These are phyloP conservation scores for Thamnophis elegans DNA, from an alignment of 2,797 vertebrate genomes.

Conservation along the genomic window DNA sequence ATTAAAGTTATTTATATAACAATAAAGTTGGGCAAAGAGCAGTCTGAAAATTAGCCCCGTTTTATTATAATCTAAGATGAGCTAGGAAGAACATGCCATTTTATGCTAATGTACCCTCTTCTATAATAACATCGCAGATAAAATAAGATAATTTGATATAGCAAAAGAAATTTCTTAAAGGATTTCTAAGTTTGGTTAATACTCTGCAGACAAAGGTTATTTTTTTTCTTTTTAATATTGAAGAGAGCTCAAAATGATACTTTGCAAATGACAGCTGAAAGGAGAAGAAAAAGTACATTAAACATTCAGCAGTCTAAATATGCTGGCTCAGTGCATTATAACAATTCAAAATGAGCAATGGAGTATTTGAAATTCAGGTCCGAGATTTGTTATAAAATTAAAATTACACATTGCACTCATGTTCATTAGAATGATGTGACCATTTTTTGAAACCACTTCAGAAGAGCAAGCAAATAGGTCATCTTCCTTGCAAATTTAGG, in stretches of 20 bases:
- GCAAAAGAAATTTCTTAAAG: background rate
- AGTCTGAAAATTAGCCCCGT: background rate
- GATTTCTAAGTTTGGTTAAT: background rate
- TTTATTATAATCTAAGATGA: accelerated
- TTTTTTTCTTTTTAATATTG: background rate
- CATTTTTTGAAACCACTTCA: background rate
- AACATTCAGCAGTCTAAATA: background rate
- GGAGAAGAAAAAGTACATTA: background rate
- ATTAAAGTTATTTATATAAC: background rate
- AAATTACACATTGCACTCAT: background rate
- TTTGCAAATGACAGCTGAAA: background rate
- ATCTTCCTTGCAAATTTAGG: background rate
- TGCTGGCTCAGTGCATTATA: background rate
- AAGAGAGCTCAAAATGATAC: background rate
- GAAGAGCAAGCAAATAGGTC: background rate
- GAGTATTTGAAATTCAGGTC: background rate
- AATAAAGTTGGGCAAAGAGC: background rate
- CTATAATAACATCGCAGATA: background rate
- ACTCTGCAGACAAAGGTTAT: background rate
- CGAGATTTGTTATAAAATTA: background rate
- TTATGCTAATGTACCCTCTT: background rate
- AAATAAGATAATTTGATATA: background rate
- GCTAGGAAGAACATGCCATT: background rate
- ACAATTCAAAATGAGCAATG: background rate
- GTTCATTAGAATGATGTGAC: background rate